Conservation (phyloP, 2,888 invertebrate species). For the Invenusta paracnida region DNA sequence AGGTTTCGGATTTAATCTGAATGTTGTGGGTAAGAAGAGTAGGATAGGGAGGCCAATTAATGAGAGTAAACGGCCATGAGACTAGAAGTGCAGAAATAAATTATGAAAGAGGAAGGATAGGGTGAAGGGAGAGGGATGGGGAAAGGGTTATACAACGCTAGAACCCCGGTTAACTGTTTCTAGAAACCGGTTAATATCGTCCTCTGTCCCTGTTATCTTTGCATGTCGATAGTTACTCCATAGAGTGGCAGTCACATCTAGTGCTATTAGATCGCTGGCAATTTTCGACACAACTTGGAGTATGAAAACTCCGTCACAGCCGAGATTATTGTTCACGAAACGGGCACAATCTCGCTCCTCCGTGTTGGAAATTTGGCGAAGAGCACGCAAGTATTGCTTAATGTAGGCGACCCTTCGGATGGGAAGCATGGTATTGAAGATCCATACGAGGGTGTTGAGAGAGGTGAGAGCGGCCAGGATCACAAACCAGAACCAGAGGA, state of each 20-base stretch:
- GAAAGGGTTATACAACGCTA: slow-evolving; percentile 45
- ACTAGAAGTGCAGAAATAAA: no score
- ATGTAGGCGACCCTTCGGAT: slow-evolving; percentile 55
- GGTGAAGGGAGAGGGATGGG: no score
- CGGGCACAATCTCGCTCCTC: slow-evolving; percentile 56
- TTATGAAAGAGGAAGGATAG: no score
- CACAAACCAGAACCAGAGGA: no score
- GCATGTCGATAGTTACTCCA: no score
- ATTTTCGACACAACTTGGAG: slow-evolving; percentile 51
- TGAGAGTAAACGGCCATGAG: no score
- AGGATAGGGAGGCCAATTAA: no score
- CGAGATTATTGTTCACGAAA: slow-evolving; percentile 56
- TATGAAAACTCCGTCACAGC: slow-evolving; percentile 59
- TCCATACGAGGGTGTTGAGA: slow-evolving; percentile 54
- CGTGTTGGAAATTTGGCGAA: slow-evolving; percentile 58
- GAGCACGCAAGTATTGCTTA: slow-evolving; percentile 61
- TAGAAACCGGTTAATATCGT: slow-evolving; percentile 43
- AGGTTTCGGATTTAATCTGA: no score
- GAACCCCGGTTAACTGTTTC: slow-evolving; percentile 44
- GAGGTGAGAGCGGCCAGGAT: slow-evolving; percentile 53
- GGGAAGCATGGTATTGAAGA: slow-evolving; percentile 51
- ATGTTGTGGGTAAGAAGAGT: no score
- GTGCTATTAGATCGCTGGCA: no score
- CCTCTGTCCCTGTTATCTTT: no score
- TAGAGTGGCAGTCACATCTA: no score